Evolutionary conservation across 2,888 invertebrate species (phyloP).

Genomic region (Lapara coniferarum): DNA sequence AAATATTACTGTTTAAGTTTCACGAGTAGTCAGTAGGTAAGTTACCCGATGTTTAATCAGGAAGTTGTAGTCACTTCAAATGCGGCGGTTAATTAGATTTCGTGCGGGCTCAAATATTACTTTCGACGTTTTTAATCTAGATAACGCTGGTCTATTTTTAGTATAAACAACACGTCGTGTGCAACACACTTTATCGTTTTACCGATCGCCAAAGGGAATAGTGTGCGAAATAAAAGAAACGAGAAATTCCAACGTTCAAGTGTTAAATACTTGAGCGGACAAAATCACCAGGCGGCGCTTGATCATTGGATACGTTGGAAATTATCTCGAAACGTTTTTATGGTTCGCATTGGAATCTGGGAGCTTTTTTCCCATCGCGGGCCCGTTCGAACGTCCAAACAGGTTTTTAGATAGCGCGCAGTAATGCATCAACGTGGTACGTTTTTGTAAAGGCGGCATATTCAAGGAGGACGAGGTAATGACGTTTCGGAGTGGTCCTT

Average conservation of each 20-base stretch:
- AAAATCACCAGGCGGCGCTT: constrained; percentile 51
- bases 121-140: constrained; percentile 28
- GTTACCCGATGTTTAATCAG: constrained; percentile 30
- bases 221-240: constrained; percentile 41
- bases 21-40: constrained; percentile 33
- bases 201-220: constrained; percentile 25
- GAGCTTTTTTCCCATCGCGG: constrained; percentile 74
- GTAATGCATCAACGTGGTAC: constrained; percentile 79
- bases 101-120: constrained; percentile 18
- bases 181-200: neutral
- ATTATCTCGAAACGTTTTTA: constrained; percentile 81
- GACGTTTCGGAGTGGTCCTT: constrained; percentile 69
- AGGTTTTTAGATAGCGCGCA: constrained; percentile 82
- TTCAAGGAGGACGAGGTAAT: constrained; percentile 74
- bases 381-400: constrained; percentile 76
- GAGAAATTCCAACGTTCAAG: constrained; percentile 58
- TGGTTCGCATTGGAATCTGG: constrained; percentile 81
- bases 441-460: constrained; percentile 79
- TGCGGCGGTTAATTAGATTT: constrained; percentile 10
- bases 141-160: constrained; percentile 39
- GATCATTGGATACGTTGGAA: constrained; percentile 68
- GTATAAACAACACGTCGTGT: constrained; percentile 25
- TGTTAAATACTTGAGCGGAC: constrained; percentile 69
- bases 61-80: constrained; percentile 27
- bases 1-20: constrained; percentile 43